These are phyloP conservation scores for Trisateles emortualis DNA, from an alignment of 2,888 invertebrate genomes.

Conservation along the genomic window DNA sequence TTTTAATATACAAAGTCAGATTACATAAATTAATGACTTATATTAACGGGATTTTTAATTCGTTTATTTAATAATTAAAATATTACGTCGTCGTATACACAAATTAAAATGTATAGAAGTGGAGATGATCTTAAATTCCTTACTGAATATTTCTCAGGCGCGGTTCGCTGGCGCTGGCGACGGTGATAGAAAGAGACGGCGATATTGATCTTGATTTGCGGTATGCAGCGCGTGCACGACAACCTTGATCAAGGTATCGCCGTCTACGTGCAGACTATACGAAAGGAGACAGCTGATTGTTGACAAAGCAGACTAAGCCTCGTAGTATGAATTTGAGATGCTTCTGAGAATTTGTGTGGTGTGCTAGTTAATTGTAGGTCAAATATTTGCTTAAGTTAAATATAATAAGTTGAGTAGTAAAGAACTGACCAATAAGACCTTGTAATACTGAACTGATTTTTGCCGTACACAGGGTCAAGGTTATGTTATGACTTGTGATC, in stretches of 20 bases:
- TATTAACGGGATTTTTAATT: conserved; percentile 10
- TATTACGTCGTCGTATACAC: conserved; percentile 13
- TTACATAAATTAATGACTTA: conserved; percentile 8
- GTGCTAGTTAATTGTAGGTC: conserved; percentile 5
- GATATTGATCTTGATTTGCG: conserved; percentile 57
- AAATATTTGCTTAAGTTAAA: conserved; percentile 2
- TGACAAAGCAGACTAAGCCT: conserved; percentile 17
- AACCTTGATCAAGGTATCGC: conserved; percentile 62
- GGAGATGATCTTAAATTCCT: conserved; percentile 37
- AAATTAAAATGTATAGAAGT: conserved; percentile 19
- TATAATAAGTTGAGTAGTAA: not conserved
- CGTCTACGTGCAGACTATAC: conserved; percentile 20
- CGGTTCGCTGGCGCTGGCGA: conserved; percentile 23
- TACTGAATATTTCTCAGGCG: conserved; percentile 40
- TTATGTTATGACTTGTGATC: not conserved
- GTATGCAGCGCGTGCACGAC: conserved; percentile 57
- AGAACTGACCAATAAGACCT: not conserved
- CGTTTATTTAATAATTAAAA: conserved; percentile 12
- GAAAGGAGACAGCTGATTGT: conserved; percentile 47
- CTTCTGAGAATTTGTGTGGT: not conserved
- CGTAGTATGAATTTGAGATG: conserved; percentile 10
- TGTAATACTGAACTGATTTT: conserved; percentile 1
- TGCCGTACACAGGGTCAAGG: not conserved
- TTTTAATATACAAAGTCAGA: too few species aligned
- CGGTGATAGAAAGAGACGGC: conserved; percentile 49